A percentile compares a stretch with the other conserved stretches of the same genome.
Conservation (phyloP, 2,797 vertebrate genomes). For the Myotis pilosus region DNA sequence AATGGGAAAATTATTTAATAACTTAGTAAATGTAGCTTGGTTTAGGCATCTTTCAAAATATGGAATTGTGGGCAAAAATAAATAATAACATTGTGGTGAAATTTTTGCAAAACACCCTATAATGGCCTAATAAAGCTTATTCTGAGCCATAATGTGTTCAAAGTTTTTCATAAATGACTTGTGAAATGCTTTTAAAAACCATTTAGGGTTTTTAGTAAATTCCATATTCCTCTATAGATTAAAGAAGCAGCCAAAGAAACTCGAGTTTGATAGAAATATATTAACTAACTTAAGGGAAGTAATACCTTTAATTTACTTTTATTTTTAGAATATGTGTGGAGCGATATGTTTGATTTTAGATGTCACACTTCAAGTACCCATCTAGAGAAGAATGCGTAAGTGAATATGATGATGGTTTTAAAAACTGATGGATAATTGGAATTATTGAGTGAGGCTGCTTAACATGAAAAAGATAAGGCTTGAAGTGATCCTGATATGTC, state of each 20-base stretch:
- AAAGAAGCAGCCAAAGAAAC: conserved; percentile 29
- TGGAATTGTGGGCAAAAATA: conserved; percentile 2
- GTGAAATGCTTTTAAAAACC: background rate
- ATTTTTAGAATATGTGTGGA: conserved; percentile 11
- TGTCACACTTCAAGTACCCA: background rate
- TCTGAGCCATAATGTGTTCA: background rate
- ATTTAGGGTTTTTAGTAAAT: background rate
- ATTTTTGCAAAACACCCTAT: background rate
- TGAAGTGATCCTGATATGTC: background rate
- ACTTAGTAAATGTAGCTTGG: conserved; percentile 17
- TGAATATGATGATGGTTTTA: conserved; percentile 35
- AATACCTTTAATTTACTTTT: background rate
- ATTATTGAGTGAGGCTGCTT: conserved; percentile 25
- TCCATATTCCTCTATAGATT: background rate
- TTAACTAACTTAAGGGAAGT: background rate
- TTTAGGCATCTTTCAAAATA: conserved; percentile 33
- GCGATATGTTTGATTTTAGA: background rate
- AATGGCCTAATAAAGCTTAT: background rate
- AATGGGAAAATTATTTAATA: conserved; percentile 40
- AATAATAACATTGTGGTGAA: conserved; percentile 2
- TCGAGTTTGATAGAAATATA: background rate
- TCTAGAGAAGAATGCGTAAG: background rate
- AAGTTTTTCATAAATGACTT: conserved; percentile 4
- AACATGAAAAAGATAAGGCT: background rate
- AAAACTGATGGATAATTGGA: background rate